Percentiles rank a stretch among this genome's conserved stretches.
phyloP scores from a whole-genome alignment of 92 coral and sea anemone species.

The Palythoa grandis region DNA sequence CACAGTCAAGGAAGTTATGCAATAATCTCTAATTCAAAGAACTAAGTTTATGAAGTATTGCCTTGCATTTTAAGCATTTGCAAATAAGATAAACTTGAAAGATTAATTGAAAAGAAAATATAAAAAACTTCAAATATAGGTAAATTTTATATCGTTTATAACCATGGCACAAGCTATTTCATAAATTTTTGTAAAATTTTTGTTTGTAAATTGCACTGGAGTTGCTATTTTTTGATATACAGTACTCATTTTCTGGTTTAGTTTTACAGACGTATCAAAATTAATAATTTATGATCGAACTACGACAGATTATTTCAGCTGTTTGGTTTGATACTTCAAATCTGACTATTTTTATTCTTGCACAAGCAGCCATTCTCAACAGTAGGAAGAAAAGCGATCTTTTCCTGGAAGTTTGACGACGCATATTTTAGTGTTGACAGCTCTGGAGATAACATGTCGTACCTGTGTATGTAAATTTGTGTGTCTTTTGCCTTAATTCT shows the following conservation, averaged over 20 bases:
- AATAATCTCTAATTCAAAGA: too few species aligned
- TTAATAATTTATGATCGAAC: neutral
- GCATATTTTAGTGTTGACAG: neutral
- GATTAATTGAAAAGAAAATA: too few species aligned
- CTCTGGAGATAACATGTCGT: neutral
- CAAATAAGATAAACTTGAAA: too few species aligned
- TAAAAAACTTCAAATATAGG: too few species aligned
- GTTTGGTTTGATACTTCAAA: neutral
- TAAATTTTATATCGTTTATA: too few species aligned
- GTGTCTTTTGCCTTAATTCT: neutral
- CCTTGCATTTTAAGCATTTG: too few species aligned
- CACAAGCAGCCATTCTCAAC: neutral
- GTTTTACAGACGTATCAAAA: neutral
- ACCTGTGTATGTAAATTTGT: neutral
- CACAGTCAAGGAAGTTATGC: too few species aligned
- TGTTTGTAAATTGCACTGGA: too few species aligned
- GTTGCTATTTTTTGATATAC: too few species aligned
- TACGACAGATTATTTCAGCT: neutral
- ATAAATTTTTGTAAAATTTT: neutral
- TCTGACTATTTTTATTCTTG: constrained; percentile 10
- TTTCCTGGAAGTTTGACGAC: neutral
- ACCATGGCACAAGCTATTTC: neutral
- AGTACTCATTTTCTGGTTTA: neutral
- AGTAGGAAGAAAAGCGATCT: neutral
- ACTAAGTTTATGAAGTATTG: too few species aligned